phyloP scores from a whole-genome alignment of 1,140 invertebrate genomes.

The Zaprionus africanus region DNA sequence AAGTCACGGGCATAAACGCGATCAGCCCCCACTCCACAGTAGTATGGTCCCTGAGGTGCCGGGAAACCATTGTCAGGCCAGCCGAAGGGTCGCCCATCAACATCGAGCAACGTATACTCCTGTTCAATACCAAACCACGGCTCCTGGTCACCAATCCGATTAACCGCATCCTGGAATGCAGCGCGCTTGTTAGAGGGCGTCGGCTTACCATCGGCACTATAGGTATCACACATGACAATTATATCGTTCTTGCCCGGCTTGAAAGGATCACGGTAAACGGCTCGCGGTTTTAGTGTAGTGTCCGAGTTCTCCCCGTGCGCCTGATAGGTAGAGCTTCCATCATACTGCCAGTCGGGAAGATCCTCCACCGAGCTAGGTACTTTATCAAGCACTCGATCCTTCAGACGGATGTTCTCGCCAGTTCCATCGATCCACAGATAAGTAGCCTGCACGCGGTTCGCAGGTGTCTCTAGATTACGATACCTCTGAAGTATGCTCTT shows the following conservation, averaged over 20 bases:
- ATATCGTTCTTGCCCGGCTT: conserved; percentile 91
- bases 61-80: conserved; percentile 97
- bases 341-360: conserved; percentile 96
- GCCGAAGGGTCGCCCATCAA: conserved; percentile 94
- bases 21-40: conserved; percentile 96
- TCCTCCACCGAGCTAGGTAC: conserved; percentile 89
- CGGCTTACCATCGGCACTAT: conserved; percentile 87
- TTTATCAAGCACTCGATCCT: conserved; percentile 93
- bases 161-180: conserved; percentile 66
- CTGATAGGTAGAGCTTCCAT: conserved; percentile 93
- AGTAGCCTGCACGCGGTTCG: conserved; percentile 90
- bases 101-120: conserved; percentile 95
- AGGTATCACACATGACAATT: conserved; percentile 93
- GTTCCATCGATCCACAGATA: conserved; percentile 98
- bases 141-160: conserved; percentile 85
- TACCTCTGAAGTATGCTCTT: conserved; percentile 90
- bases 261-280: conserved; percentile 95
- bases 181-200: conserved; percentile 84
- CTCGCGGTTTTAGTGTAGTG: conserved; percentile 92
- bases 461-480: conserved; percentile 89
- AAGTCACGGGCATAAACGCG: conserved; percentile 97
- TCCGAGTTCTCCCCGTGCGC: conserved; percentile 93
- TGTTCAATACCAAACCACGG: conserved; percentile 98
- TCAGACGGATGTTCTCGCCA: conserved; percentile 93
- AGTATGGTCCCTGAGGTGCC: conserved; percentile 95